phyloP scores from a whole-genome alignment of 2,888 invertebrate species.

The Cinara cedri region DNA sequence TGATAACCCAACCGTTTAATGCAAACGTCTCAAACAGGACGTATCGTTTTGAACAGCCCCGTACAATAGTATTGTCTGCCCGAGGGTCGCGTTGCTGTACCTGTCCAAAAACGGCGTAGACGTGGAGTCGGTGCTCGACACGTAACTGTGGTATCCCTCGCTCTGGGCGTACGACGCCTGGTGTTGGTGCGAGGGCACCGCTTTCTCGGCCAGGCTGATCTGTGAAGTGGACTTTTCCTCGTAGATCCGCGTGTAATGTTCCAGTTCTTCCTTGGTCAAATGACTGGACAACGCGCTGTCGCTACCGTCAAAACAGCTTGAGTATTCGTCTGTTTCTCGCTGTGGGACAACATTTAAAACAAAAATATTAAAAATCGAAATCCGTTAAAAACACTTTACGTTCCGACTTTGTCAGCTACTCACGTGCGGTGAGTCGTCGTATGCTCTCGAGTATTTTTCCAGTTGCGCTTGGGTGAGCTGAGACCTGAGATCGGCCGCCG shows the following conservation, averaged over 20 bases:
- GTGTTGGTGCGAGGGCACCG: conserved; percentile 68
- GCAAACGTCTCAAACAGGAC: no score
- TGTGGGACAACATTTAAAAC: conserved; percentile 56
- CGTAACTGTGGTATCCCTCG: conserved; percentile 81
- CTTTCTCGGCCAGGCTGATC: conserved; percentile 57
- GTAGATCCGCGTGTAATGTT: conserved; percentile 65
- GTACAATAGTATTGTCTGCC: no score
- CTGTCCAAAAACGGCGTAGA: conserved; percentile 79
- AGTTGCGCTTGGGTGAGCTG: conserved; percentile 65
- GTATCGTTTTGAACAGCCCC: no score
- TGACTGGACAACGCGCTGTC: conserved; percentile 55
- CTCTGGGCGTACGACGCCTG: conserved; percentile 80
- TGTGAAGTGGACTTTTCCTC: conserved; percentile 61
- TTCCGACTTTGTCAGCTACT: not conserved
- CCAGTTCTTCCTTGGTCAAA: conserved; percentile 65
- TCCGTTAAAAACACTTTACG: no score
- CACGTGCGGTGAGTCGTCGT: conserved; percentile 64
- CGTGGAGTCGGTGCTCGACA: conserved; percentile 77
- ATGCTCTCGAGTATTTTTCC: conserved; percentile 64
- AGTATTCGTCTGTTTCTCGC: conserved; percentile 57
- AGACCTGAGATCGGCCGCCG: not conserved
- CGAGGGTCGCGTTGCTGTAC: no score
- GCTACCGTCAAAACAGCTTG: conserved; percentile 57
- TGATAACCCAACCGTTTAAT: no score
- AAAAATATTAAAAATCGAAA: not conserved